phyloP scores from a whole-genome alignment of 1,140 invertebrate species.

The Drosophila sp. region DNA sequence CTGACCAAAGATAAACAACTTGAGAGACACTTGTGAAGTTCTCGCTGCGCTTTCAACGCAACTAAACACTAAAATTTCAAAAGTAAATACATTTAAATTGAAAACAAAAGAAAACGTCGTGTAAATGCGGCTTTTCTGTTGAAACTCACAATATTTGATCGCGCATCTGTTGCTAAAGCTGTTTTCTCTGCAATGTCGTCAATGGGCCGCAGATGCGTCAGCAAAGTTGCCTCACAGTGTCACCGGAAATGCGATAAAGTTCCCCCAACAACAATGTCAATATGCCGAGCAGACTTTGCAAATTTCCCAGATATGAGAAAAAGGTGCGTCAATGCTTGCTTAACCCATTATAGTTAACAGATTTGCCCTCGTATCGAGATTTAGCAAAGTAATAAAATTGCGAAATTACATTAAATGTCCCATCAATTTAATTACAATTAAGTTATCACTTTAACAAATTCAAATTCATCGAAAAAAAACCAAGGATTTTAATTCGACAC shows the following conservation, averaged over 20 bases:
- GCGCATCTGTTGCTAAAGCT: slow-evolving; percentile 37
- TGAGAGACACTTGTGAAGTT: slow-evolving; percentile 38
- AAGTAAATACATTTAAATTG: slow-evolving; percentile 15
- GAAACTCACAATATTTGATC: slow-evolving; percentile 49
- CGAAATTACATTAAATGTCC: neutral
- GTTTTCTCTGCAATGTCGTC: slow-evolving; percentile 52
- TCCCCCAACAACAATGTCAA: slow-evolving; percentile 19
- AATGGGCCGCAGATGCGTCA: slow-evolving; percentile 60
- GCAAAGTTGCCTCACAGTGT: slow-evolving; percentile 32
- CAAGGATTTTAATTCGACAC: no score
- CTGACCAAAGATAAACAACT: slow-evolving; percentile 35
- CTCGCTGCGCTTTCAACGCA: slow-evolving; percentile 41
- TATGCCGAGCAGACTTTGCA: slow-evolving; percentile 7
- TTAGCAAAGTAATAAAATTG: neutral
- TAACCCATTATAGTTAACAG: slow-evolving; percentile 9
- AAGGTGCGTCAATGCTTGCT: slow-evolving; percentile 44
- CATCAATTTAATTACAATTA: slow-evolving; percentile 1
- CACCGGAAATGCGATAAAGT: slow-evolving; percentile 62
- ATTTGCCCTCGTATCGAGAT: neutral
- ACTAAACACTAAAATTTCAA: slow-evolving; percentile 19
- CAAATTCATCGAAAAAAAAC: neutral
- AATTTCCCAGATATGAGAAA: slow-evolving; percentile 35
- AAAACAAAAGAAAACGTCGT: slow-evolving; percentile 9
- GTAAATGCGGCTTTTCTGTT: slow-evolving; percentile 35
- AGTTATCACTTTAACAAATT: neutral